These are phyloP conservation scores for Aphaenogaster rudis DNA, from an alignment of 1,140 invertebrate genomes.

Conservation along the genomic window DNA sequence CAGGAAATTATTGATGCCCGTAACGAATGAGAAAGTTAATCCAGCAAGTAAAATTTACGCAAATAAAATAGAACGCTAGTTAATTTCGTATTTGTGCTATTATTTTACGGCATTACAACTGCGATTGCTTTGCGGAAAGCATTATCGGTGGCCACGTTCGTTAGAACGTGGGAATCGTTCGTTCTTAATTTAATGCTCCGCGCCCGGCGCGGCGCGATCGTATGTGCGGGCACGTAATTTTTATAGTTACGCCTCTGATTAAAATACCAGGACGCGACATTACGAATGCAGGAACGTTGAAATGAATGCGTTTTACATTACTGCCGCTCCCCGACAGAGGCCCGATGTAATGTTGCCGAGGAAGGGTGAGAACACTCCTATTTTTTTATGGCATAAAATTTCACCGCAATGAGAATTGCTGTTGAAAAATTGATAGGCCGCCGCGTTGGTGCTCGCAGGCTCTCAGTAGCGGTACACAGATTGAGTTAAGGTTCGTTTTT, in stretches of 20 bases:
- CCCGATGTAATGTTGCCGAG: slow-evolving; percentile 67
- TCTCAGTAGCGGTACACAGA: slow-evolving; percentile 67
- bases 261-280: slow-evolving; percentile 73
- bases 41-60: slow-evolving; percentile 7
- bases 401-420: slow-evolving; percentile 80
- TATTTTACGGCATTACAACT: slow-evolving; percentile 6
- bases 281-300: slow-evolving; percentile 77
- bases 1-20: slow-evolving; percentile 31
- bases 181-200: slow-evolving; percentile 71
- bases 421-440: slow-evolving; percentile 80
- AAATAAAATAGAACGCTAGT: neutral
- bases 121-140: slow-evolving; percentile 34
- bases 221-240: slow-evolving; percentile 65
- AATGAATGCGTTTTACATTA: slow-evolving; percentile 80
- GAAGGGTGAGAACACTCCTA: slow-evolving; percentile 67
- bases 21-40: slow-evolving; percentile 45
- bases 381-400: slow-evolving; percentile 79
- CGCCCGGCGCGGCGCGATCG: slow-evolving; percentile 60
- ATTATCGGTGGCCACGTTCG: slow-evolving; percentile 36
- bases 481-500: slow-evolving; percentile 75
- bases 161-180: slow-evolving; percentile 5
- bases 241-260: slow-evolving; percentile 73
- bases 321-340: slow-evolving; percentile 59
- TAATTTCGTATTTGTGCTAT: slow-evolving; percentile 26
- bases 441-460: slow-evolving; percentile 55